phyloP scores from a whole-genome alignment of 2,113 vertebrate species.

The Tursiops truncatus region DNA sequence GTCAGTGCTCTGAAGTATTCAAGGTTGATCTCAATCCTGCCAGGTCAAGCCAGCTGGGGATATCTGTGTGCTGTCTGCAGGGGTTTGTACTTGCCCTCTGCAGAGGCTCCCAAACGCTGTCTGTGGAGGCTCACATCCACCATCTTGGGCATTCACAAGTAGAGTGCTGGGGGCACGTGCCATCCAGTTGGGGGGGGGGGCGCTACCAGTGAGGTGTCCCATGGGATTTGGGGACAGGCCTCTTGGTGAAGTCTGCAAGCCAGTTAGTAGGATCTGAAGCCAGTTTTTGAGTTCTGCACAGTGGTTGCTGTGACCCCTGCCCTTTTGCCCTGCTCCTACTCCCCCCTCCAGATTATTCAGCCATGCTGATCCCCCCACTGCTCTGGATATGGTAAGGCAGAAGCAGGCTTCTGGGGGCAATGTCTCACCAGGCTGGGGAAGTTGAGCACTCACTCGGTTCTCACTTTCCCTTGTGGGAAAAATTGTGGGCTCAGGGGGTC shows the following conservation, averaged over 20 bases:
- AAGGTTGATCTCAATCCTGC: neutral
- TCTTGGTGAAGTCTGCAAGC: neutral
- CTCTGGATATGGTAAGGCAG: neutral
- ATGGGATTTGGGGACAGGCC: neutral
- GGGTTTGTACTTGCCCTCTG: neutral
- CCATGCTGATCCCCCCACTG: neutral
- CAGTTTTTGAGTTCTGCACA: neutral
- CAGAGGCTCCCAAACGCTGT: neutral
- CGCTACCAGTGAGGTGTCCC: neutral
- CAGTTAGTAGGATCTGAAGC: neutral
- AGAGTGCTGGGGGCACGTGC: neutral
- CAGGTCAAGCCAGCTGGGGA: neutral
- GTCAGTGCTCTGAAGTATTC: neutral
- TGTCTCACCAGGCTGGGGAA: neutral
- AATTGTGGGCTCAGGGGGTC: neutral
- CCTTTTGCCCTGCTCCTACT: neutral
- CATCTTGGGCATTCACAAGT: neutral
- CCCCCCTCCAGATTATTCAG: neutral
- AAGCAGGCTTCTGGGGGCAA: neutral
- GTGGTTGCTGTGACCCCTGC: neutral
- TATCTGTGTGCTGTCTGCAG: neutral
- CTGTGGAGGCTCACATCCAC: neutral
- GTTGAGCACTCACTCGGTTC: neutral
- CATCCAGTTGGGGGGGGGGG: neutral
- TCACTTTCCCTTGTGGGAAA: neutral